Evolutionary conservation across 2,113 vertebrate species (phyloP).

Genomic region (Varanus salvator): DNA sequence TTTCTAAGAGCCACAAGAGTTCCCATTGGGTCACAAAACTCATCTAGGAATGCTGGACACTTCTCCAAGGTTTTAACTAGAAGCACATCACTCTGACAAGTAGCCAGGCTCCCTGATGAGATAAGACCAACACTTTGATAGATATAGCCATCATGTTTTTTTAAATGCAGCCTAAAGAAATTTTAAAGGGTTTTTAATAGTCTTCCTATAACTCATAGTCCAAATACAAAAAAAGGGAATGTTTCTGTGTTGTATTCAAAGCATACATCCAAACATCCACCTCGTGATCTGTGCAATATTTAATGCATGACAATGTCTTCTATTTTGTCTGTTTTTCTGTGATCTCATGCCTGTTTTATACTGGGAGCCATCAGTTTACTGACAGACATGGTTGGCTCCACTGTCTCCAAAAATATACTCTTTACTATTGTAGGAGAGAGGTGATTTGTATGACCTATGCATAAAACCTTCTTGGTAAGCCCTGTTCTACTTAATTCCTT

Average conservation of each 20-base stretch:
- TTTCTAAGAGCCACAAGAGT: rapidly evolving
- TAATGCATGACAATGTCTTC: not conserved
- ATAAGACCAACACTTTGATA: not conserved
- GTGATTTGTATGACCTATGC: not conserved
- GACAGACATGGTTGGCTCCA: not conserved
- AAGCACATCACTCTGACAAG: not conserved
- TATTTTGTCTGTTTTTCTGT: not conserved
- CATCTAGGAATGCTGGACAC: not conserved
- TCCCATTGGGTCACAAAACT: constrained; percentile 3
- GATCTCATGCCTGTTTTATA: not conserved
- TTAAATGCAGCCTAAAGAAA: not conserved
- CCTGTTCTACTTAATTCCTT: not conserved
- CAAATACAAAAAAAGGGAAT: constrained; percentile 20
- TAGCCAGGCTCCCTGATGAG: constrained; percentile 21
- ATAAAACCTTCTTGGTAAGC: not conserved
- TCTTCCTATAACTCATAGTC: constrained; percentile 15
- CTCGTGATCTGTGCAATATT: not conserved
- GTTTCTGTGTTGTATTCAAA: not conserved
- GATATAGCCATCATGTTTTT: not conserved
- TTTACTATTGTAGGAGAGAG: not conserved
- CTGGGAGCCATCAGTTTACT: not conserved
- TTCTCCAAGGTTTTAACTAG: constrained; percentile 26
- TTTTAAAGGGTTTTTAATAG: not conserved
- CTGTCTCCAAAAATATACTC: not conserved
- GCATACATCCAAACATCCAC: not conserved